Evolutionary conservation across 2,888 invertebrate genomes (phyloP).

Genomic region (Dermolepida albohirtum): DNA sequence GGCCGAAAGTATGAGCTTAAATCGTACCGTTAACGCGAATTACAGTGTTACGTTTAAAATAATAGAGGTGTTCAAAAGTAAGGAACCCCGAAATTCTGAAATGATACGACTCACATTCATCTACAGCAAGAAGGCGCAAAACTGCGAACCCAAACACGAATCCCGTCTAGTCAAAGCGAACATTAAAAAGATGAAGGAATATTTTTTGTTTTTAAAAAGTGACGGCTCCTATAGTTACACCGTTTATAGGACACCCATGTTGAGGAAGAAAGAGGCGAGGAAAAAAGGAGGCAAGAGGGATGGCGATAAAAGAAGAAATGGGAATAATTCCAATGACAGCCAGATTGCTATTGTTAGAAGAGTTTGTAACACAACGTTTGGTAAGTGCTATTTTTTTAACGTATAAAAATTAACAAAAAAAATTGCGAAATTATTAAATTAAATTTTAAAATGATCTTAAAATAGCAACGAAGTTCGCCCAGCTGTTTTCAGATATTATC

Average conservation of each 20-base stretch:
- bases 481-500: no score
- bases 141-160: constrained; percentile 58
- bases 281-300: constrained; percentile 53
- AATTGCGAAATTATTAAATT: constrained; percentile 1
- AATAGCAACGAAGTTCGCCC: no score
- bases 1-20: constrained; percentile 72
- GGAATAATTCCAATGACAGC: constrained; percentile 17
- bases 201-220: constrained; percentile 71
- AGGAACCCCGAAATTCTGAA: constrained; percentile 61
- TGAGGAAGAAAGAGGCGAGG: constrained; percentile 56
- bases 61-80: constrained; percentile 72
- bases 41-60: constrained; percentile 78
- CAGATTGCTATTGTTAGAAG: constrained; percentile 49
- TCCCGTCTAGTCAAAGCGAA: constrained; percentile 68
- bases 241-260: constrained; percentile 69
- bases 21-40: constrained; percentile 66
- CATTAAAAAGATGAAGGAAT: constrained; percentile 70
- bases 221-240: constrained; percentile 71
- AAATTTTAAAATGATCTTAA: background rate
- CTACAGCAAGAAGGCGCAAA: constrained; percentile 60
- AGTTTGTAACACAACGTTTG: constrained; percentile 57
- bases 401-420: constrained; percentile 1
- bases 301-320: constrained; percentile 49
- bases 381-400: constrained; percentile 54
- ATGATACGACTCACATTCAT: constrained; percentile 68